phyloP scores from a whole-genome alignment of 2,113 vertebrate genomes.

The Pterocles gutturalis region DNA sequence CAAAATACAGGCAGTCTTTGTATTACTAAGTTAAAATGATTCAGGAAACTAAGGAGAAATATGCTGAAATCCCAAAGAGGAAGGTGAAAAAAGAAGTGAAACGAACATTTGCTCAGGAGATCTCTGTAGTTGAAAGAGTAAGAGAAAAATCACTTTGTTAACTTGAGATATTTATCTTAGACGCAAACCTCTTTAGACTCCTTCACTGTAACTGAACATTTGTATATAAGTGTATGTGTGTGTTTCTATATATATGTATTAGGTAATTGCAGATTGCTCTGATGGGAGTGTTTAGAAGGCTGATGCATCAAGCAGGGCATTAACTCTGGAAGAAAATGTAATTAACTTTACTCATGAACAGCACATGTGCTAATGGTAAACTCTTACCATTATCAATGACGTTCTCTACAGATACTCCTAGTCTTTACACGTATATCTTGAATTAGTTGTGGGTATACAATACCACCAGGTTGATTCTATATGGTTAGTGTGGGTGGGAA shows the following conservation, averaged over 20 bases:
- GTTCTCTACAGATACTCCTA: not conserved
- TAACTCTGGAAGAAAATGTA: not conserved
- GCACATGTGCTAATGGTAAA: not conserved
- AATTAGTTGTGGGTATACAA: not conserved
- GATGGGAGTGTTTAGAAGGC: not conserved
- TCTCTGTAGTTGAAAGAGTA: not conserved
- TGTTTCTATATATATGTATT: not conserved
- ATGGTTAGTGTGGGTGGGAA: not conserved
- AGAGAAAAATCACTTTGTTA: not conserved
- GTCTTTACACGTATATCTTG: not conserved
- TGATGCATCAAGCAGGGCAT: not conserved
- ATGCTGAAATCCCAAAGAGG: not conserved
- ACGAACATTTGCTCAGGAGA: not conserved
- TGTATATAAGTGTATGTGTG: not conserved
- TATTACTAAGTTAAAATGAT: slow-evolving; percentile 26
- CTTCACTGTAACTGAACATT: not conserved
- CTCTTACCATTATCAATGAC: not conserved
- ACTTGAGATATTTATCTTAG: not conserved
- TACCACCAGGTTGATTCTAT: not conserved
- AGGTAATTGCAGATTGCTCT: not conserved
- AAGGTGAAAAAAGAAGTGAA: not conserved
- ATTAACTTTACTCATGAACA: not conserved
- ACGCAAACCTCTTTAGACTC: not conserved
- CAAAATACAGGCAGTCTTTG: not conserved
- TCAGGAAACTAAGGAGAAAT: slow-evolving; percentile 6